Evolutionary conservation across 37 sponge, comb jelly and placozoan species (phyloP), one percentile per base, ranked within the genome.

Genomic region (Oopsacas minuta): DNA sequence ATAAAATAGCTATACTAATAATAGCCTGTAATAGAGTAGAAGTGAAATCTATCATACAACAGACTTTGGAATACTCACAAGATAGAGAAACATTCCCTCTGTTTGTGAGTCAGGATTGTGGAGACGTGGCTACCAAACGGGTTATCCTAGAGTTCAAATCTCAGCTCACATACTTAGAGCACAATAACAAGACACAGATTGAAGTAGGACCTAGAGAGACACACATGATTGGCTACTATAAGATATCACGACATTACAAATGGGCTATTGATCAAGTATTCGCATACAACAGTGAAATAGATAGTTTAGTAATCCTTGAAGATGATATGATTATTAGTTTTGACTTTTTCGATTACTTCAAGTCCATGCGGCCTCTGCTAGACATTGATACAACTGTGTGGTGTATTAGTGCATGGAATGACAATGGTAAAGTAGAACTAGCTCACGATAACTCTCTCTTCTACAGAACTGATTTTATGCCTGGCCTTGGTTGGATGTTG

Each of bases 391-490:
- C 84, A 20, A 86, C 87, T 25, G 35, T 96, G n/a, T 91, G 92
- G 94, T 96, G 96, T 85, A 86, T 96, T 36, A 94, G 94, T 1
- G 96, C 96, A 7, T 96, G 94, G 94, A 96, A 96, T 86, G 96
- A 96, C 83, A 96, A 96, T 37, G 96, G 96, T 8, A 92, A 91
- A 84, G 82, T 83, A 7, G 91, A 81, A 1, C 83, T 75, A 23
- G 85, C 85, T 36, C 39, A 39, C 22, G 86, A 81, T 15, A 86
- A 37, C 81, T 81, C 82, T 81, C 53, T 87, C 34, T 52, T 96
- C 37, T 94, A 96, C 83, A 84, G 94, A 3, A 85, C 91, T 23
- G 96, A 96, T 86, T 96, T 96, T 83, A 93, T 96, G 46, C 96
- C 96, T 85, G 96, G 96, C 0, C 69, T 96, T 81, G 96, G 96